Evolutionary conservation across 2,797 vertebrate genomes (phyloP).

Genomic region (Schizopygopsis malacanthus): DNA sequence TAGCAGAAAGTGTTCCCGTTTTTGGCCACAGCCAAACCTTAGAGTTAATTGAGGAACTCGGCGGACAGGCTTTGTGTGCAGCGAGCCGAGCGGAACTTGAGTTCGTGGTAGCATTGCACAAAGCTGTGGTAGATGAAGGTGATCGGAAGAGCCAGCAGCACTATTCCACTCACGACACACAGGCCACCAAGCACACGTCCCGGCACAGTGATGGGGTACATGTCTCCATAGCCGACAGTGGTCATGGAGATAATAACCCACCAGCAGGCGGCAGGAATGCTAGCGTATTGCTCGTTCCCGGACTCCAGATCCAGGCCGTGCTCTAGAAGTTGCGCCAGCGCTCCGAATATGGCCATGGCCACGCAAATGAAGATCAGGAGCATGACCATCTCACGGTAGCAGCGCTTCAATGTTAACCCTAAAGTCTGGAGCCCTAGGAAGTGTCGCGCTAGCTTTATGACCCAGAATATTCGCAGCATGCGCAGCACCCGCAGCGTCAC

Average conservation of each 20-base stretch:
- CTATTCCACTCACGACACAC: constrained; percentile 90
- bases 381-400: constrained; percentile 93
- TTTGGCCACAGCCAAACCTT: not conserved
- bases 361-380: constrained; percentile 90
- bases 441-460: constrained; percentile 90
- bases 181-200: constrained; percentile 90
- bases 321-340: constrained; percentile 89
- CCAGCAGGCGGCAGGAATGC: constrained; percentile 91
- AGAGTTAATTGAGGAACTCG: constrained; percentile 84
- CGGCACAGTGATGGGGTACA: constrained; percentile 89
- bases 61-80: constrained; percentile 84
- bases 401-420: constrained; percentile 88
- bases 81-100: constrained; percentile 87
- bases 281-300: constrained; percentile 88
- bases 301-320: constrained; percentile 88
- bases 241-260: constrained; percentile 96
- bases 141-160: constrained; percentile 87
- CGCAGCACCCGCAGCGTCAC: constrained; percentile 89
- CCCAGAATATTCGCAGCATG: constrained; percentile 94
- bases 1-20: constrained; percentile 32
- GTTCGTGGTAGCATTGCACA: constrained; percentile 91
- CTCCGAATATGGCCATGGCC: constrained; percentile 91
- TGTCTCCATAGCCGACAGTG: constrained; percentile 91
- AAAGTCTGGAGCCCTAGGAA: constrained; percentile 91
- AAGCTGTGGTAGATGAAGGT: constrained; percentile 94